phyloP scores from a whole-genome alignment of 2,113 vertebrate genomes.

The Hippocampus abdominalis region DNA sequence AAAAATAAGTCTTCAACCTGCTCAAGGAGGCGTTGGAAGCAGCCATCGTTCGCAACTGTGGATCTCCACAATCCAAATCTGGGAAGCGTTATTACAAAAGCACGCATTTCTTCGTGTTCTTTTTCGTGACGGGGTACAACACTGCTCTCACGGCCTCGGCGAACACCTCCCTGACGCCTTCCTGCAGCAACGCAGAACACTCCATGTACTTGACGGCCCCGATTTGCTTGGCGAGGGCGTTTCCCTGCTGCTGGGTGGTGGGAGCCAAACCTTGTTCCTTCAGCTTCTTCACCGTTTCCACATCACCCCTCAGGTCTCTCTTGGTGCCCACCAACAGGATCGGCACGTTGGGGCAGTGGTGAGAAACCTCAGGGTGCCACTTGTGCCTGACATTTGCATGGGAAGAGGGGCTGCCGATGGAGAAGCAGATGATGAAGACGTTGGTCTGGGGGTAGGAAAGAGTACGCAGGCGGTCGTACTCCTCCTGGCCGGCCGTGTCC shows the following conservation, averaged over 20 bases:
- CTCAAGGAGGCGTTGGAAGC: slow-evolving; percentile 23
- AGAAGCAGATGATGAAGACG: slow-evolving; percentile 93
- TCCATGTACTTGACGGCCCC: slow-evolving; percentile 92
- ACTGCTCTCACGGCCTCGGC: slow-evolving; percentile 86
- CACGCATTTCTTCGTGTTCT: slow-evolving; percentile 85
- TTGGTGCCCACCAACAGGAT: slow-evolving; percentile 90
- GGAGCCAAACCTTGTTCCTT: slow-evolving; percentile 88
- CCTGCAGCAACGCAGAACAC: slow-evolving; percentile 86
- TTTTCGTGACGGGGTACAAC: slow-evolving; percentile 87
- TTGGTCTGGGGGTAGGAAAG: slow-evolving; percentile 91
- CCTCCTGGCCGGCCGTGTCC: slow-evolving; percentile 95
- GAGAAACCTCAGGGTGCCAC: slow-evolving; percentile 91
- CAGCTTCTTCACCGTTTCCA: slow-evolving; percentile 87
- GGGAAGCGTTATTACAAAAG: slow-evolving; percentile 77
- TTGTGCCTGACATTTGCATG: slow-evolving; percentile 91
- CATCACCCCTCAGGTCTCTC: slow-evolving; percentile 83
- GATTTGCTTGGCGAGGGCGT: slow-evolving; percentile 85
- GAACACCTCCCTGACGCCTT: slow-evolving; percentile 87
- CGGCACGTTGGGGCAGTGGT: slow-evolving; percentile 89
- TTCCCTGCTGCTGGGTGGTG: slow-evolving; percentile 86
- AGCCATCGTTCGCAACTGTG: slow-evolving; percentile 47
- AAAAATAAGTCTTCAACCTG: slow-evolving; percentile 38
- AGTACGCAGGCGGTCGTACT: slow-evolving; percentile 87
- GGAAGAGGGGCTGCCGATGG: slow-evolving; percentile 87
- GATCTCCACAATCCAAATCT: slow-evolving; percentile 65